Conservation (phyloP, 2,113 vertebrate genomes). For the Bambusicola thoracicus region DNA sequence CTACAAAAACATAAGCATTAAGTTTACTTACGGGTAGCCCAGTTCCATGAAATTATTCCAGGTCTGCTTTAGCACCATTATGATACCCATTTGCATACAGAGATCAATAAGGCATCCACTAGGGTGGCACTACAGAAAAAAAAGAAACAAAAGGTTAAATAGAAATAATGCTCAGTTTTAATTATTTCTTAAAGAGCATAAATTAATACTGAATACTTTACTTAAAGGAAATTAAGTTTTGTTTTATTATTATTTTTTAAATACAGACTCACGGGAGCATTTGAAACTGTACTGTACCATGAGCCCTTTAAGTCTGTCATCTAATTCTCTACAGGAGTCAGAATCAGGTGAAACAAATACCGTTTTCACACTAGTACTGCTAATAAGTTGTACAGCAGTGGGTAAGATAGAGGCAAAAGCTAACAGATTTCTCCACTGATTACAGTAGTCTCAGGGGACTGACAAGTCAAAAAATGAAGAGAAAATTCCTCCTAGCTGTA, state of each 20-base stretch:
- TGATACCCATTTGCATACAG: constrained; percentile 98
- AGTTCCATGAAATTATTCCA: constrained; percentile 98
- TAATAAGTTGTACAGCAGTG: rapidly evolving
- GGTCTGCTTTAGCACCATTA: constrained; percentile 98
- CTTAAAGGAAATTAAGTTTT: neutral
- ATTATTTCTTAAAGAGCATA: neutral
- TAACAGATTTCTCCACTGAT: neutral
- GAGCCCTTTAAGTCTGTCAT: neutral
- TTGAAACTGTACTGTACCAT: neutral
- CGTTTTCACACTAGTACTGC: neutral
- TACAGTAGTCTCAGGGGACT: neutral
- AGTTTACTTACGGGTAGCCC: constrained; percentile 90
- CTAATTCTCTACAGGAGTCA: neutral
- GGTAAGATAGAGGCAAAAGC: neutral
- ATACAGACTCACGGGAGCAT: neutral
- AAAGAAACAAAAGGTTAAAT: neutral
- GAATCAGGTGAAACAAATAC: neutral
- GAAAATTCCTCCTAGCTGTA: neutral
- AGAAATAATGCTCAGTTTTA: neutral
- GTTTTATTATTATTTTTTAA: neutral
- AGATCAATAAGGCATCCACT: constrained; percentile 98
- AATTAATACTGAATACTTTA: neutral
- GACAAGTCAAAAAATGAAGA: neutral
- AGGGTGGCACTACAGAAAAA: constrained; percentile 88
- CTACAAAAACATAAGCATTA: neutral